Percentiles rank a stretch among this genome's conserved stretches.
These are phyloP conservation scores for Pseudochaenichthys georgianus DNA, from an alignment of 2,797 vertebrate genomes.

Conservation along the genomic window DNA sequence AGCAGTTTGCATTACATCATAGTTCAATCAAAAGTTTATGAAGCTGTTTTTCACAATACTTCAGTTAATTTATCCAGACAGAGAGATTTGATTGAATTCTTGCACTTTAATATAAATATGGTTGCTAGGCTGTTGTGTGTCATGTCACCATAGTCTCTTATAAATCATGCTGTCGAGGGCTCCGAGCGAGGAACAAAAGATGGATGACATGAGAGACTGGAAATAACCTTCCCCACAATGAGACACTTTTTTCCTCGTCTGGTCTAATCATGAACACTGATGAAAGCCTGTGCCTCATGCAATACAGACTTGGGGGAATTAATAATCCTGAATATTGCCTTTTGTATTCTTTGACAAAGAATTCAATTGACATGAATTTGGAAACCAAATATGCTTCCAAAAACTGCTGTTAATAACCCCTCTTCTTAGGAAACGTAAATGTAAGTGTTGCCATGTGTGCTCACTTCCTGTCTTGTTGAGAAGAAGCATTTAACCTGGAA, in stretches of 20 bases:
- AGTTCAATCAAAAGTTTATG: no score
- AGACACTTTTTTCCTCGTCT: constrained; percentile 39
- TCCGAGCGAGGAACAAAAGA: constrained; percentile 27
- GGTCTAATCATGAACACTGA: constrained; percentile 39
- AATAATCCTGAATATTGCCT: constrained; percentile 20
- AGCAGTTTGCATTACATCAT: no score
- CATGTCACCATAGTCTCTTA: constrained; percentile 31
- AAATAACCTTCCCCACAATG: constrained; percentile 41
- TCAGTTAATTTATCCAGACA: neutral
- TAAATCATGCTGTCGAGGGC: constrained; percentile 4
- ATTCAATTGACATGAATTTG: constrained; percentile 24
- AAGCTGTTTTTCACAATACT: no score
- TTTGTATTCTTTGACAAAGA: constrained; percentile 34
- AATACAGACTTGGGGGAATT: constrained; percentile 25
- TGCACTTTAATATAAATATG: neutral
- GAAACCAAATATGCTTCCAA: constrained; percentile 25
- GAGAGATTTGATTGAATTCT: constrained; percentile 1
- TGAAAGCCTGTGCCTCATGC: constrained; percentile 39
- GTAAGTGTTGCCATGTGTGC: constrained; percentile 17
- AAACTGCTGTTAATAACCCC: neutral
- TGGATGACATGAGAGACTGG: constrained; percentile 27
- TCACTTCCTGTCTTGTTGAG: constrained; percentile 40
- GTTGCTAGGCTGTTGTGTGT: neutral
- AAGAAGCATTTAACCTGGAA: constrained; percentile 57
- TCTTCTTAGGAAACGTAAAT: constrained; percentile 24